Percentiles rank a stretch among this genome's conserved stretches.
phyloP scores from a whole-genome alignment of 2,113 vertebrate genomes.

The Greenwoodochromis staneri region DNA sequence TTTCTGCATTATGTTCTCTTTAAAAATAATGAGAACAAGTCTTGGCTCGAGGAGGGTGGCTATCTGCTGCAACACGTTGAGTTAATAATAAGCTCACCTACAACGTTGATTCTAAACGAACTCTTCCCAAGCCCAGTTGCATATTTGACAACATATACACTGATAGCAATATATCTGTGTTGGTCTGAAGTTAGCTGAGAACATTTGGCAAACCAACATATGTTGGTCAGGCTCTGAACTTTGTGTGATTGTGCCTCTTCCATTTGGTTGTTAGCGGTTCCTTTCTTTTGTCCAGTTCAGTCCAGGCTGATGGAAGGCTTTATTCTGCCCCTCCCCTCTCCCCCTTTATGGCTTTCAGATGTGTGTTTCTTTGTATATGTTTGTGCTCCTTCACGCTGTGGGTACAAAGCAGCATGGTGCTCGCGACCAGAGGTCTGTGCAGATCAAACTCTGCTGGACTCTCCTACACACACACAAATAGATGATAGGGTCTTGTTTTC shows the following conservation, averaged over 20 bases:
- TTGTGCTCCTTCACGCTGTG: slow-evolving; percentile 29
- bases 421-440: background rate
- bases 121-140: background rate
- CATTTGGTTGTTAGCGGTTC: background rate
- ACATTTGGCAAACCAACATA: background rate
- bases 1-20: background rate
- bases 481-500: slow-evolving; percentile 20
- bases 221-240: background rate
- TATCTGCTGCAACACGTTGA: background rate
- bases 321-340: background rate
- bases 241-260: background rate
- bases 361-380: slow-evolving; percentile 17
- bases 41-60: background rate
- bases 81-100: background rate
- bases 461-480: slow-evolving; percentile 28
- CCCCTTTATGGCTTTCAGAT: slow-evolving; percentile 46
- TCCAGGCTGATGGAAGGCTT: background rate
- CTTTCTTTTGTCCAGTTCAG: background rate
- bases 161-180: background rate
- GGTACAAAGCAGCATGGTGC: slow-evolving; percentile 31
- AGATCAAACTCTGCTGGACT: slow-evolving; percentile 20
- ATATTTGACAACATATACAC: background rate
- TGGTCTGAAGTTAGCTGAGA: background rate
- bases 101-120: background rate
- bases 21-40: background rate